phyloP scores from a whole-genome alignment of 2,888 invertebrate species.

The Synergus itoensis region DNA sequence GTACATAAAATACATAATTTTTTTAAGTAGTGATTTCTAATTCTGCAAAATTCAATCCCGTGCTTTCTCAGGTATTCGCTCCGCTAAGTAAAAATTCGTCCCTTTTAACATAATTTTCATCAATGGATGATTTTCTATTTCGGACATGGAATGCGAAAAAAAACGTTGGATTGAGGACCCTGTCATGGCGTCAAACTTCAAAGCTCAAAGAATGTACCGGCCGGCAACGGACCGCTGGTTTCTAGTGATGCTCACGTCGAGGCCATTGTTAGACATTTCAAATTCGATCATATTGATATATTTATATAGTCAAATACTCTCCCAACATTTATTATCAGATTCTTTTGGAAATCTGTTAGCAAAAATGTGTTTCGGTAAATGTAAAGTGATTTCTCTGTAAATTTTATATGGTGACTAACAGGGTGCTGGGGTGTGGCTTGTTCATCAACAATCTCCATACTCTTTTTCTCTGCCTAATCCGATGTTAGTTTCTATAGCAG shows the following conservation, averaged over 20 bases:
- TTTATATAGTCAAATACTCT: neutral
- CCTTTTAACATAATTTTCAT: neutral
- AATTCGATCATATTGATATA: neutral
- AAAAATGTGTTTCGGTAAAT: neutral
- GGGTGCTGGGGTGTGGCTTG: neutral
- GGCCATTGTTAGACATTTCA: neutral
- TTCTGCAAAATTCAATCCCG: neutral
- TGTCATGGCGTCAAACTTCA: neutral
- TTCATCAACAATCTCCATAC: no score
- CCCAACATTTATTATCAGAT: neutral
- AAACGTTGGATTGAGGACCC: neutral
- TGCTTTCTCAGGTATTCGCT: neutral
- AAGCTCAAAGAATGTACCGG: neutral
- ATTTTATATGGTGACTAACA: neutral
- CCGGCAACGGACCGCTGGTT: neutral
- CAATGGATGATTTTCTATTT: neutral
- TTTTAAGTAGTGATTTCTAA: neutral
- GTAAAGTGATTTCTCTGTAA: neutral
- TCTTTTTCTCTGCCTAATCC: no score
- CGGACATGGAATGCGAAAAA: neutral
- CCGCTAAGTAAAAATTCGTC: neutral
- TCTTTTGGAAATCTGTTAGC: neutral
- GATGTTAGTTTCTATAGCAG: no score
- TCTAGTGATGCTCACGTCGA: neutral
- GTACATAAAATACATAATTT: neutral